phyloP scores from a whole-genome alignment of 30 jellyfish, hydroid and myxozoan genomes.

The Cassiopea andromeda region DNA sequence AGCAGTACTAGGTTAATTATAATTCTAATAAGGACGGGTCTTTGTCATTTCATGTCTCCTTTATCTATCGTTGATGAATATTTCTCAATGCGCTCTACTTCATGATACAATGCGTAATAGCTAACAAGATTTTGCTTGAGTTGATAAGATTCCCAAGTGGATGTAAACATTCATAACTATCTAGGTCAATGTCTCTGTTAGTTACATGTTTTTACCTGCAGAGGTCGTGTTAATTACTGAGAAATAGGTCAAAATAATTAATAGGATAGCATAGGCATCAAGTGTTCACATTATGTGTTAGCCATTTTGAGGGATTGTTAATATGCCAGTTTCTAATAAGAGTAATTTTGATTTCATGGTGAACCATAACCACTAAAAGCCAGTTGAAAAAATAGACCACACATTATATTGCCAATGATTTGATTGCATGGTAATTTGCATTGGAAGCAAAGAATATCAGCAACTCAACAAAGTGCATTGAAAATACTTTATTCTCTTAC shows the following conservation, averaged over 20 bases:
- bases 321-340: slow-evolving; percentile 13
- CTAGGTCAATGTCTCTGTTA: not conserved
- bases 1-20: too few relatives aligned
- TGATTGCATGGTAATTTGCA: not conserved
- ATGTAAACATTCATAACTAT: not conserved
- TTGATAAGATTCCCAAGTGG: not conserved
- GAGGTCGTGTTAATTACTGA: not conserved
- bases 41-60: not conserved
- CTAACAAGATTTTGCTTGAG: not conserved
- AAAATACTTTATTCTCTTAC: too few relatives aligned
- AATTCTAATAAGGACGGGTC: not conserved
- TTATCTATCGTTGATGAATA: not conserved
- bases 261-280: not conserved
- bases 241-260: not conserved
- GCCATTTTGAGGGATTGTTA: not conserved
- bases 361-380: not conserved
- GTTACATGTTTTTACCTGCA: not conserved
- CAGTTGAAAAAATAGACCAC: not conserved
- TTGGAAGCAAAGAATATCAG: not conserved
- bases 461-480: not conserved
- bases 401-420: not conserved
- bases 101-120: not conserved
- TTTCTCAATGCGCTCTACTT: not conserved
- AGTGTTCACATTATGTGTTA: not conserved
- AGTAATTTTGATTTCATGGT: not conserved